These are phyloP conservation scores for Sciurus vulgaris DNA, from an alignment of 2,797 vertebrate genomes.

Conservation along the genomic window DNA sequence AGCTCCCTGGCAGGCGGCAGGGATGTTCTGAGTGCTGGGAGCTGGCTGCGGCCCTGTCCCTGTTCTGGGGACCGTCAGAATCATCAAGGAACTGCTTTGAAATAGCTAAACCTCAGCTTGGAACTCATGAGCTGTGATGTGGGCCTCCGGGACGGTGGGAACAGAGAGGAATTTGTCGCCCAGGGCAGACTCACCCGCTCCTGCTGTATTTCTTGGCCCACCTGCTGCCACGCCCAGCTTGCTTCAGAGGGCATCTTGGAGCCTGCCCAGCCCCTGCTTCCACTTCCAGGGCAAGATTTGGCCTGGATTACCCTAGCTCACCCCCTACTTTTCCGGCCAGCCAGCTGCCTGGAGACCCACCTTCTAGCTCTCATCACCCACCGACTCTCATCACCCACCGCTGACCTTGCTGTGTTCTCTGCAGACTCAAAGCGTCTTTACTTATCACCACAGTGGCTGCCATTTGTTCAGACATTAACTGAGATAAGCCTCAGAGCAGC, in stretches of 20 bases:
- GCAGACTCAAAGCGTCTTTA: background rate
- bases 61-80: background rate
- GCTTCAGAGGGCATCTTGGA: background rate
- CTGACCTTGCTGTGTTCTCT: background rate
- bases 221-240: background rate
- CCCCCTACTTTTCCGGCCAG: background rate
- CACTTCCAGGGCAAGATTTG: background rate
- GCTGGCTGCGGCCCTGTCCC: no score
- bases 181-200: conserved; percentile 45
- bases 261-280: background rate
- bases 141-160: conserved; percentile 28
- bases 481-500: background rate
- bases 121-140: background rate
- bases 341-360: background rate
- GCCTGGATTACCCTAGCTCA: background rate
- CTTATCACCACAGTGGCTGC: background rate
- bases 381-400: background rate
- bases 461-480: background rate
- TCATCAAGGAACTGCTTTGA: background rate
- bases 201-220: conserved; percentile 74
- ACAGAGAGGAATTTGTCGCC: conserved; percentile 77
- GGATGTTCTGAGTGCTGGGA: background rate
- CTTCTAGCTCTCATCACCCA: background rate
- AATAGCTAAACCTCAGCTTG: background rate
- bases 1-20: background rate